Percentiles rank a stretch among this genome's conserved stretches.
phyloP scores from a whole-genome alignment of 1,140 invertebrate species.

The Drosophila sp. region DNA sequence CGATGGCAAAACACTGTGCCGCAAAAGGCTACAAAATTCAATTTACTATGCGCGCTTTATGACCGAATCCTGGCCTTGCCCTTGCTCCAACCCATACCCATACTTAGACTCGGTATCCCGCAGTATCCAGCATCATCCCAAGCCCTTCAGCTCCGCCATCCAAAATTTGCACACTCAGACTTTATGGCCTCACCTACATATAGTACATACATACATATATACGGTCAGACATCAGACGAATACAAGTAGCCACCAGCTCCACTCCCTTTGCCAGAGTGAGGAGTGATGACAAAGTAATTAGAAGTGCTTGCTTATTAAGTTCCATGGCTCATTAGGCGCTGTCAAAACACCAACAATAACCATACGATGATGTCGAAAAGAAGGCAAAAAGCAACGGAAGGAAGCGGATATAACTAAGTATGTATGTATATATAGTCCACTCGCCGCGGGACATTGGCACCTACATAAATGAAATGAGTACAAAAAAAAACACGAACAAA shows the following conservation, averaged over 20 bases:
- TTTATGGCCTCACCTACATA: conserved; percentile 38
- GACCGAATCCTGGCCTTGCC: conserved; percentile 51
- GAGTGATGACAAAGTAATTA: conserved; percentile 60
- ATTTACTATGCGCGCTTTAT: conserved; percentile 80
- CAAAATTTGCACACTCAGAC: conserved; percentile 33
- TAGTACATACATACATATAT: neutral
- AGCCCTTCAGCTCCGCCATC: neutral
- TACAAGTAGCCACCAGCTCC: neutral
- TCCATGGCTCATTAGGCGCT: conserved; percentile 78
- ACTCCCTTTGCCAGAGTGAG: neutral
- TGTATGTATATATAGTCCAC: neutral
- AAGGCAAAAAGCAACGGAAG: neutral
- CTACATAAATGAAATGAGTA: conserved; percentile 27
- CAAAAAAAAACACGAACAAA: conserved; percentile 1
- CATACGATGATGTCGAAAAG: conserved; percentile 33
- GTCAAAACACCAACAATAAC: conserved; percentile 56
- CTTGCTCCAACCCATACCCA: conserved; percentile 13
- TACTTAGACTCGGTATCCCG: neutral
- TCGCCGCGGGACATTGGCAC: conserved; percentile 45
- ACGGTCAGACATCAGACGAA: neutral
- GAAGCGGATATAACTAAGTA: neutral
- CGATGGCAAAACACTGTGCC: conserved; percentile 33
- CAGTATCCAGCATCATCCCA: neutral
- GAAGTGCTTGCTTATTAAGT: conserved; percentile 80
- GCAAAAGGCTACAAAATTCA: conserved; percentile 80